phyloP scores from a whole-genome alignment of 2,113 vertebrate genomes.

The Serilophus lunatus region DNA sequence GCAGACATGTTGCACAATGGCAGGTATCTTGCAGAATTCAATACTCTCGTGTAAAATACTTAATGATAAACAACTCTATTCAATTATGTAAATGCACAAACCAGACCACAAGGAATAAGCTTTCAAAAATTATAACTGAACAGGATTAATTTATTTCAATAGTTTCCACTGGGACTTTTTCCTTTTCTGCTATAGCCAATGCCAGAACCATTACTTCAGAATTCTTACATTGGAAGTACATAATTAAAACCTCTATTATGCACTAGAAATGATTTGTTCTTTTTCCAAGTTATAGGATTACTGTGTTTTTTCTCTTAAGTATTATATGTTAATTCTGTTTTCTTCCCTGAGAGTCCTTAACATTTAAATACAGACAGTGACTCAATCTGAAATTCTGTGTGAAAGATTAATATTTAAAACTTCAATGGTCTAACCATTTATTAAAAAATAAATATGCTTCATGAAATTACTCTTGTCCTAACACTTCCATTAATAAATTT shows the following conservation, averaged over 20 bases:
- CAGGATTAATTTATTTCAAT: neutral
- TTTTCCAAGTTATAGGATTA: conserved; percentile 63
- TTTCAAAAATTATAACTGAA: neutral
- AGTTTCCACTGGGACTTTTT: neutral
- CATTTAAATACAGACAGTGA: conserved; percentile 48
- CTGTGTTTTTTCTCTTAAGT: conserved; percentile 40
- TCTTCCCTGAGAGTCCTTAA: conserved; percentile 48
- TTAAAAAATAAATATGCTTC: conserved; percentile 25
- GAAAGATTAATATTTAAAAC: conserved; percentile 47
- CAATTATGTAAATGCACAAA: neutral
- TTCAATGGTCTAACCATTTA: conserved; percentile 3
- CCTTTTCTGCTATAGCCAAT: neutral
- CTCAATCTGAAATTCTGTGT: conserved; percentile 24
- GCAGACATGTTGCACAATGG: neutral
- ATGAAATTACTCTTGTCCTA: neutral
- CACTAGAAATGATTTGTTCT: conserved; percentile 15
- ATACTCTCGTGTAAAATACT: neutral
- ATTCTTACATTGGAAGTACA: neutral
- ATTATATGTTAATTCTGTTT: conserved; percentile 62
- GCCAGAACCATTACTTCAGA: conserved; percentile 8
- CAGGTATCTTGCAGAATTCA: neutral
- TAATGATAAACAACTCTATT: neutral
- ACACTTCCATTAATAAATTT: neutral
- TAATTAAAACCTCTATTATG: conserved; percentile 40
- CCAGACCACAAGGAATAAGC: neutral